Percentiles rank a stretch among this genome's conserved stretches.
Evolutionary conservation across 2,113 vertebrate species (phyloP).

Genomic region (Bufo bufo): DNA sequence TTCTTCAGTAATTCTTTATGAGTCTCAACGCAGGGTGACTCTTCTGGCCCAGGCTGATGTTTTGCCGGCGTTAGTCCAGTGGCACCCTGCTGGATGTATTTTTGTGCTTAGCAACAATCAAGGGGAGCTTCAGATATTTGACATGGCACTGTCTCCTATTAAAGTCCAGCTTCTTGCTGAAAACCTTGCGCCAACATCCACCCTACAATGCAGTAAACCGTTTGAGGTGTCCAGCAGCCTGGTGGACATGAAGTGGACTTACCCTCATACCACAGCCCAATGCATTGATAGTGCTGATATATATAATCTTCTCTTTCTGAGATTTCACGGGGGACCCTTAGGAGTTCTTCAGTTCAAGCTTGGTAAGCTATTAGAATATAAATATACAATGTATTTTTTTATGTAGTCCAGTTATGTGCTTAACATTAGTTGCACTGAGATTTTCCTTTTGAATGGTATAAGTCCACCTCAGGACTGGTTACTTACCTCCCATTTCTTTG

Average conservation of each 20-base stretch:
- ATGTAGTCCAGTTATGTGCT: not conserved
- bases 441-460: not conserved
- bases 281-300: slow-evolving; percentile 65
- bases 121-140: slow-evolving; percentile 89
- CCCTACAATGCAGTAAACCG: slow-evolving; percentile 78
- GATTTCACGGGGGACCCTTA: slow-evolving; percentile 85
- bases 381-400: not conserved
- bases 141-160: slow-evolving; percentile 84
- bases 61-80: slow-evolving; percentile 77
- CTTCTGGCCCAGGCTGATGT: slow-evolving; percentile 77
- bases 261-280: slow-evolving; percentile 60
- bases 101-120: slow-evolving; percentile 81
- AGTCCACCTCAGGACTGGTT: not conserved
- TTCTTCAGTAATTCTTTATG: slow-evolving; percentile 85
- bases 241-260: slow-evolving; percentile 82
- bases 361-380: slow-evolving; percentile 77
- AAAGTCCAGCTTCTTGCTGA: slow-evolving; percentile 83
- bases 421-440: not conserved
- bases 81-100: slow-evolving; percentile 85
- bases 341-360: slow-evolving; percentile 84
- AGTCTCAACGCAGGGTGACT: slow-evolving; percentile 77
- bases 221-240: slow-evolving; percentile 80
- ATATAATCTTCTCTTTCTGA: slow-evolving; percentile 78
- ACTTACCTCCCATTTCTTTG: not conserved
- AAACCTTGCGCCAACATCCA: slow-evolving; percentile 73